Conservation (phyloP, 2,797 vertebrate species). For the Astyanax mexicanus region DNA sequence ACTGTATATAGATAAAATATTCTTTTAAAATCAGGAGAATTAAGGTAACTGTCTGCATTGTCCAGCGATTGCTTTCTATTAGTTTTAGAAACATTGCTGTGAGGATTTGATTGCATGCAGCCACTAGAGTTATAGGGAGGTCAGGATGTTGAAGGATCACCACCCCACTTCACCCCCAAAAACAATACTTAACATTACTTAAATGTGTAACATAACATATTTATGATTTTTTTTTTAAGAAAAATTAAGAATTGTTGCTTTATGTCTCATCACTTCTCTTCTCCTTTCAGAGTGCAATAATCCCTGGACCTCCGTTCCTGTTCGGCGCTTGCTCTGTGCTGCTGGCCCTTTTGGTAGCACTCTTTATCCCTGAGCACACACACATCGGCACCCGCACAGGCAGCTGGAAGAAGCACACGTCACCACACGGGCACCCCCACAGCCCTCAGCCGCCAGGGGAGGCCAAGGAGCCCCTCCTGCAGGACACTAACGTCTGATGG, state of each 20-base stretch:
- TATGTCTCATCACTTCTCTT: neutral
- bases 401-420: slow-evolving; percentile 87
- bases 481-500: slow-evolving; percentile 87
- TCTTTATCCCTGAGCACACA: slow-evolving; percentile 89
- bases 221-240: too few relatives aligned
- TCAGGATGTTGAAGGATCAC: too few relatives aligned
- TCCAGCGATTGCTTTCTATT: too few relatives aligned
- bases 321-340: slow-evolving; percentile 88
- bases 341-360: slow-evolving; percentile 87
- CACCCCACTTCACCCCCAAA: too few relatives aligned
- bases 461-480: slow-evolving; percentile 87
- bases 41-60: too few relatives aligned
- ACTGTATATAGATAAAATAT: too few relatives aligned
- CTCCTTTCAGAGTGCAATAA: slow-evolving; percentile 83
- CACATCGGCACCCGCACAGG: slow-evolving; percentile 77
- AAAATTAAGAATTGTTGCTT: neutral
- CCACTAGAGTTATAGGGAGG: too few relatives aligned
- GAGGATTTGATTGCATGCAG: too few relatives aligned
- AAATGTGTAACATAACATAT: too few relatives aligned
- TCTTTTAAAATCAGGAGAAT: too few relatives aligned
- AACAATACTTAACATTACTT: too few relatives aligned
- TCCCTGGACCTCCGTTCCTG: slow-evolving; percentile 86
- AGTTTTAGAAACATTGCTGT: too few relatives aligned
- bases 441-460: slow-evolving; percentile 84
- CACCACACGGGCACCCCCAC: slow-evolving; percentile 83